Conservation (phyloP, 2,113 vertebrate species). For the Blennius ocellaris region DNA sequence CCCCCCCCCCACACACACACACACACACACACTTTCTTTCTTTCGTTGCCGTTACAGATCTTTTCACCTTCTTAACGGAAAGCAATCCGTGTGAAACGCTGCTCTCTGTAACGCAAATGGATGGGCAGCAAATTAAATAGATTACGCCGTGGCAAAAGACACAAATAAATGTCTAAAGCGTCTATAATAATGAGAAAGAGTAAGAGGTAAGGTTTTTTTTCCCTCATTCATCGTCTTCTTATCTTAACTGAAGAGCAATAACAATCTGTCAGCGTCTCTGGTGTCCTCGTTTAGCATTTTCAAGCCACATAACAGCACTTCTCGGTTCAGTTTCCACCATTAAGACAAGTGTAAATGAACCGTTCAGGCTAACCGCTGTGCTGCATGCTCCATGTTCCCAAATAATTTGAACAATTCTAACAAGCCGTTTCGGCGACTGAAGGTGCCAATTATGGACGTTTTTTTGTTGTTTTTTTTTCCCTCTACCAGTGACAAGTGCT, state of each 20-base stretch:
- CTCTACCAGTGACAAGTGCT: constrained; percentile 66
- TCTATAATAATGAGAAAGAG: no score
- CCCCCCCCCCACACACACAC: no score
- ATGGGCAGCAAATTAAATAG: no score
- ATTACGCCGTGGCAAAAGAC: no score
- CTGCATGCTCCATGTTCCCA: constrained; percentile 51
- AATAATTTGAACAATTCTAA: constrained; percentile 65
- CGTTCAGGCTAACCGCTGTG: constrained; percentile 40
- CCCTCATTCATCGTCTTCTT: neutral
- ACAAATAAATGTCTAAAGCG: no score
- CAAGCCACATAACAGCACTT: constrained; percentile 41
- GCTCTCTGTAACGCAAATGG: constrained; percentile 2
- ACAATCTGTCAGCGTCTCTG: neutral
- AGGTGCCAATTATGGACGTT: constrained; percentile 51
- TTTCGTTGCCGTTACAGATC: constrained; percentile 11
- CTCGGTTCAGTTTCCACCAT: constrained; percentile 63
- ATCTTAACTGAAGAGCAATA: neutral
- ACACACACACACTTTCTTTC: no score
- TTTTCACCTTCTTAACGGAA: constrained; percentile 39
- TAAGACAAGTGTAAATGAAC: constrained; percentile 60
- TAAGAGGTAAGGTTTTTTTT: no score
- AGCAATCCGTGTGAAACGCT: constrained; percentile 45
- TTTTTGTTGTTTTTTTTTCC: no score
- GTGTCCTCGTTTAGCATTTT: constrained; percentile 28
- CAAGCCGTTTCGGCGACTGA: constrained; percentile 53